Conservation (phyloP, 1,140 invertebrate genomes). For the Dufourea novaeangliae region DNA sequence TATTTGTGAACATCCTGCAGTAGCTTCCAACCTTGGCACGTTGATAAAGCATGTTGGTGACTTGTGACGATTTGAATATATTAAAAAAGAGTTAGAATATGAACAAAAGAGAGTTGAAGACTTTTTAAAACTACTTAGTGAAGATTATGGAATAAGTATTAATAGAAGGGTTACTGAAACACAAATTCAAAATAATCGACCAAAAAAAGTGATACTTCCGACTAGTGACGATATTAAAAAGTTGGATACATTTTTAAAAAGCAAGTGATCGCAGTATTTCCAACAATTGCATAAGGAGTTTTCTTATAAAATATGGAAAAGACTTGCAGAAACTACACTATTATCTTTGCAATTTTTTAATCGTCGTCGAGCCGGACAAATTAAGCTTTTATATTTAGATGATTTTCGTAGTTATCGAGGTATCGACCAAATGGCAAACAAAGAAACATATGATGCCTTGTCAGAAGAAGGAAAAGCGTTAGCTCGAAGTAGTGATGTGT, state of each 20-base stretch:
- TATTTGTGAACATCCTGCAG: background rate
- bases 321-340: background rate
- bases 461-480: background rate
- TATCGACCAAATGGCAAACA: background rate
- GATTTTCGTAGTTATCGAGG: background rate
- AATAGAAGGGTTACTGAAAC: slow-evolving; percentile 25
- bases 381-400: background rate
- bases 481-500: no score
- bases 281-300: background rate
- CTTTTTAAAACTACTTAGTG: slow-evolving; percentile 33
- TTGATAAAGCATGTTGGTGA: slow-evolving; percentile 2
- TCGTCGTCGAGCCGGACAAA: background rate
- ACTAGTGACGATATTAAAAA: background rate
- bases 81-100: background rate
- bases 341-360: slow-evolving; percentile 5
- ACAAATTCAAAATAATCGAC: slow-evolving; percentile 18
- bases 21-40: background rate
- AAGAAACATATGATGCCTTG: slow-evolving; percentile 3
- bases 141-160: slow-evolving; percentile 31
- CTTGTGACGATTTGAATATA: background rate
- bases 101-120: slow-evolving; percentile 8
- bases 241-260: background rate
- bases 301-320: background rate
- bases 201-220: slow-evolving; percentile 35
- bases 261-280: background rate